Evolutionary conservation across 2,113 vertebrate genomes (phyloP), one percentile per base, ranked within the genome.

Genomic region (Eudorcas thomsonii): DNA sequence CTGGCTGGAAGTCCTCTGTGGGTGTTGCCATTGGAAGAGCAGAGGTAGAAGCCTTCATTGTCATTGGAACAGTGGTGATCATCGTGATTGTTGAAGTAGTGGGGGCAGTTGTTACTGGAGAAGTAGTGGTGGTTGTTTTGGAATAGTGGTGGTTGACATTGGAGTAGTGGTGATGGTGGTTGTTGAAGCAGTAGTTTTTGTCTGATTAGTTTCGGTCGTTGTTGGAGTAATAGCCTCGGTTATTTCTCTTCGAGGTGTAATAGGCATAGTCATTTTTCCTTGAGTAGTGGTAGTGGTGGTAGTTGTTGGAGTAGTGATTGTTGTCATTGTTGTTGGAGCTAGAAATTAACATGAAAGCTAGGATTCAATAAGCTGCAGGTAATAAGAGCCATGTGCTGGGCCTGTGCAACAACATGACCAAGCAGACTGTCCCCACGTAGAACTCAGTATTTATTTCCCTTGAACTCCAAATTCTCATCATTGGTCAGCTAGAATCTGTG

Each of bases 331-430:
- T 2, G 33, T 8, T 93, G 43, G 45, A 93, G 55, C 78, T 78
- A 93, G 59, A 96, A 94, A 95, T 36, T 23, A 91, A 96, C 33
- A 90, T 17, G 90, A 85, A 96, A 96, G 23, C 48, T 77, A 90
- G 39, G 39, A 81, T 54, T 52, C 52, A 59, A 83, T 17, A 55
- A 50, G 39, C 54, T 87, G 48, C 15, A 74, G 50, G 50, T 90
- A 87, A 83, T 7, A 26, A 50, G 64, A 30, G 39, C 8, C 15
- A 19, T 11, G 33, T 16, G 19, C 52, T 71, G 45, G 43, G 17
- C 25, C 23, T 30, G 26, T 17, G 28, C 14, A n/a, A 14, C 8
- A 67, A 28, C 17, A 26, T 4, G 14, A 52, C 4, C 23, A 43
- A 12, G 43, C 54, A 77, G 28, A 43, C 23, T 1, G 14, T 36